Evolutionary conservation across 2,113 vertebrate genomes (phyloP).

Genomic region (Cricetomys ansorgei): DNA sequence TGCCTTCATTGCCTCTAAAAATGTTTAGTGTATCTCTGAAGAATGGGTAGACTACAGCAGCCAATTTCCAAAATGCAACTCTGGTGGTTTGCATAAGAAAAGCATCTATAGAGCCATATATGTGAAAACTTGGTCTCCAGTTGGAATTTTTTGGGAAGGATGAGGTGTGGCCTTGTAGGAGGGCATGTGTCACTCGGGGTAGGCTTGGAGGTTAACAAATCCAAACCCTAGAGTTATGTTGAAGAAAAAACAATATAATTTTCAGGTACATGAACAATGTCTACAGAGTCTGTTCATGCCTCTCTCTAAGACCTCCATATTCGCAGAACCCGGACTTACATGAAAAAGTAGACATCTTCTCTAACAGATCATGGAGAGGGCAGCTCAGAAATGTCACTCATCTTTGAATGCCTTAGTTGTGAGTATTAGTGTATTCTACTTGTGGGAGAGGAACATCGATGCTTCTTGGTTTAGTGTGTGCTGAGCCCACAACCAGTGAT

Average conservation of each 20-base stretch:
- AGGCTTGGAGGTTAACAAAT: not conserved
- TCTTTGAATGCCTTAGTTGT: not conserved
- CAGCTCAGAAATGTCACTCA: not conserved
- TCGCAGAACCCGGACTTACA: not conserved
- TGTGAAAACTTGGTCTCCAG: not conserved
- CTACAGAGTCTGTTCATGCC: not conserved
- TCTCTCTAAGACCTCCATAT: not conserved
- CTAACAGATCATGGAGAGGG: not conserved
- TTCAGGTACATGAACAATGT: not conserved
- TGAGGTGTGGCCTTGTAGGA: not conserved
- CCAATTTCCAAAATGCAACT: not conserved
- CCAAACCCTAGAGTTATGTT: not conserved
- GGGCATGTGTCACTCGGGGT: not conserved
- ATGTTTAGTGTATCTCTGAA: not conserved
- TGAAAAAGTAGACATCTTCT: not conserved
- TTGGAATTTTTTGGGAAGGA: not conserved
- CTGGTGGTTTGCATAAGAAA: too few species aligned
- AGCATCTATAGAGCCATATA: not conserved
- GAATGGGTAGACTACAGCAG: not conserved
- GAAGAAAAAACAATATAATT: not conserved
- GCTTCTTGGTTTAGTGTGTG: not conserved
- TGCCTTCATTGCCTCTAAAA: not conserved
- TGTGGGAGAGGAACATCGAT: not conserved
- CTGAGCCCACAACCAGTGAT: not conserved
- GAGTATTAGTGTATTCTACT: not conserved